Base-by-base conservation (phyloP, 2,797 vertebrate genomes). In the Todus mexicanus region DNA sequence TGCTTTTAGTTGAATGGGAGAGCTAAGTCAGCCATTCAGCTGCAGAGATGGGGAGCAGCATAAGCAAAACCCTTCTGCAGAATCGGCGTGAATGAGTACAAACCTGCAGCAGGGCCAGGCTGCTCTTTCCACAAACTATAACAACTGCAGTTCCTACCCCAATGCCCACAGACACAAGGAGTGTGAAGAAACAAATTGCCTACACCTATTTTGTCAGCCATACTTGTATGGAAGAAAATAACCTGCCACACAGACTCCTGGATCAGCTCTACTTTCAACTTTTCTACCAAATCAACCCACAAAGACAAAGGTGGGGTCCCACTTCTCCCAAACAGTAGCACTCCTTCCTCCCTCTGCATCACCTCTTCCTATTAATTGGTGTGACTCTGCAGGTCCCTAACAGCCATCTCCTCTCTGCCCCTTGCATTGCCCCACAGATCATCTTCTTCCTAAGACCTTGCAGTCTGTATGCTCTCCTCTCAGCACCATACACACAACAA, bases 1-100 rank as follows among this genome's bases (percentile, higher is more conserved):
- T 75, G 79, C 23, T 89, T 93, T 72, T 91, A 84, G 84, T 92
- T 88, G 92, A 25, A 40, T 60, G 54, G 27, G 57, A 64, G 53
- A 15, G 57, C 69, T 42, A 81, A 57, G 45, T 53, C 76, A 77
- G 82, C 38, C 66, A 54, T 59, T 78, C 22, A 6, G 59, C 83
- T 53, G 66, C 81, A 82, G 50, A 72, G 47, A 84, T 25, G 21
- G 19, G 25, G 59, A 90, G 50, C 26, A 72, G 35, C 63, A 85
- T 65, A 31, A 75, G 90, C 43, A 92, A 89, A 94, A 75, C 19
- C 7, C 3, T 72, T 61, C 61, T 51, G n/a, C 16, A 33, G 38
- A 78, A 88, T 12, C 2, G 4, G 10, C 9, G 50, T 29, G 38
- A 78, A 61, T 38, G 50, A 54, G 26, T 5, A 6, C 26, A 48